Percentiles rank a stretch among this genome's conserved stretches.
phyloP scores from a whole-genome alignment of 2,797 vertebrate genomes.

The Sarcoramphus papa region DNA sequence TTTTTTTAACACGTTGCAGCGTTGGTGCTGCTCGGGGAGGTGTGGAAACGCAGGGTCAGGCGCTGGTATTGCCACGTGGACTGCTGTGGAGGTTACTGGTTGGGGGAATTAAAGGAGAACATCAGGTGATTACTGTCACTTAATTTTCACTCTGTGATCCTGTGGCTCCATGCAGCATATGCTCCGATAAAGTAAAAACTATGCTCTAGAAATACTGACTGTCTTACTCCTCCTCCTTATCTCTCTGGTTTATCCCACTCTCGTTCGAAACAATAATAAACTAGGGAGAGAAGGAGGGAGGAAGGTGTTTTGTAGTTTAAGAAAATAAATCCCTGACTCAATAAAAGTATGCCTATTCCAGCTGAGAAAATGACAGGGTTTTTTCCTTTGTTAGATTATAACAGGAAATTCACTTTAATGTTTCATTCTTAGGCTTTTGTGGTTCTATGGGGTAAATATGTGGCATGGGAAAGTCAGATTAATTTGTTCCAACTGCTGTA shows the following conservation, averaged over 20 bases:
- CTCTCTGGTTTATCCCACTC: background rate
- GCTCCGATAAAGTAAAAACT: background rate
- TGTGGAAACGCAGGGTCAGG: background rate
- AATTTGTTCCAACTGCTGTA: background rate
- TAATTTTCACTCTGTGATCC: background rate
- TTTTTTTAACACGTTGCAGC: background rate
- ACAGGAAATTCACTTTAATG: background rate
- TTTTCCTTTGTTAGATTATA: background rate
- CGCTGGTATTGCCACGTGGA: background rate
- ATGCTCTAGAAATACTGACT: background rate
- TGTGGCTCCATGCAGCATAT: background rate
- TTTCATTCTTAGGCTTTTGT: background rate
- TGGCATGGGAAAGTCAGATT: background rate
- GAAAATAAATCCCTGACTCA: background rate
- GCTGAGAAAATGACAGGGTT: background rate
- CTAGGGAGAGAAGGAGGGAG: background rate
- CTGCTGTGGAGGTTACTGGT: background rate
- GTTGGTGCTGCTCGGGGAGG: background rate
- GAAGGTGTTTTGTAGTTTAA: background rate
- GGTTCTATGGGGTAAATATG: background rate
- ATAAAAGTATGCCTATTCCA: background rate
- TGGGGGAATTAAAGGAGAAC: background rate
- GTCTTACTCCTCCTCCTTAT: background rate
- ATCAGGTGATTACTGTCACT: background rate
- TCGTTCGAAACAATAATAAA: background rate